Percentiles rank a stretch among this genome's conserved stretches.
phyloP scores from a whole-genome alignment of 2,113 vertebrate species.

The Equus przewalskii region DNA sequence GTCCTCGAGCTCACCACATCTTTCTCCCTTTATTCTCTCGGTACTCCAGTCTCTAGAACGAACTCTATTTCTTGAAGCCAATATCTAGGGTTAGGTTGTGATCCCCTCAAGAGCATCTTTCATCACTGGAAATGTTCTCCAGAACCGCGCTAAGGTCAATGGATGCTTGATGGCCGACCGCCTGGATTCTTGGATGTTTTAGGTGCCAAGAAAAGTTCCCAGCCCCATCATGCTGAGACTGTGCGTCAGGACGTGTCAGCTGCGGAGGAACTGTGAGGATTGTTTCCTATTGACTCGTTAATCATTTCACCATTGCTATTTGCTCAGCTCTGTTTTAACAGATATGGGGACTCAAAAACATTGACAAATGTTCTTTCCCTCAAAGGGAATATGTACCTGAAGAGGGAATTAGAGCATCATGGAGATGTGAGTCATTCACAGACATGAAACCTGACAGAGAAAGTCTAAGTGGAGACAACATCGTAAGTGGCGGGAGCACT shows the following conservation, averaged over 20 bases:
- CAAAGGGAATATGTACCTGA: neutral
- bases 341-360: too few species aligned
- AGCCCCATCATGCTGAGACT: neutral
- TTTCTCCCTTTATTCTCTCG: neutral
- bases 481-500: neutral
- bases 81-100: neutral
- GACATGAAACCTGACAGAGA: neutral
- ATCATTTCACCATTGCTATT: neutral
- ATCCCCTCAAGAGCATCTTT: neutral
- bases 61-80: neutral
- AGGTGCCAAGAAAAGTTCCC: neutral
- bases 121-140: neutral
- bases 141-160: accelerated
- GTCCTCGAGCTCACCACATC: neutral
- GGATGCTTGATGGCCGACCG: neutral
- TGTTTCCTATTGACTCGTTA: accelerated
- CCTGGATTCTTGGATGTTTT: neutral
- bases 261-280: neutral
- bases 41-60: neutral
- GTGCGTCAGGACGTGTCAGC: neutral
- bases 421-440: neutral
- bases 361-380: neutral
- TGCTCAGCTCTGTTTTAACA: neutral
- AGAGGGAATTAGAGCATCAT: neutral
- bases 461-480: neutral